Conservation (phyloP, 2,797 vertebrate genomes). For the Ibycter americanus region DNA sequence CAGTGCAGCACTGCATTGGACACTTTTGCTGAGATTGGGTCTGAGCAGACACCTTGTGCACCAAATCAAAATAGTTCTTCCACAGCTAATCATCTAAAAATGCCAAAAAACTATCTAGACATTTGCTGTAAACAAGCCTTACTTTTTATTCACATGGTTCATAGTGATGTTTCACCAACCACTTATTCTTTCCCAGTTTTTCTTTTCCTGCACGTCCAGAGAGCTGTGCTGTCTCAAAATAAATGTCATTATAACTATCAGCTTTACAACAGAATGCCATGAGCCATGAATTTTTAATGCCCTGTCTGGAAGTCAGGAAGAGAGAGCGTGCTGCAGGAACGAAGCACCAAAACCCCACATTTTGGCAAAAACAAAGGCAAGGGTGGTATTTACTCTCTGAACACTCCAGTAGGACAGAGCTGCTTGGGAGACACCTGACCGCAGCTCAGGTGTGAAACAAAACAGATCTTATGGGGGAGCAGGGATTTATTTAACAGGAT, state of each 20-base stretch:
- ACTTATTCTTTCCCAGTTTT: background rate
- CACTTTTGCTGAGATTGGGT: no score
- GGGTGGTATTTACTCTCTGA: background rate
- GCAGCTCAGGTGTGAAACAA: background rate
- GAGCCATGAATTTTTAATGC: background rate
- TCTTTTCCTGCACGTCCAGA: background rate
- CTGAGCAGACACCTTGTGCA: background rate
- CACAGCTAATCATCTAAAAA: background rate
- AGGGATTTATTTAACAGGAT: accelerated
- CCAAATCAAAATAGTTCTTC: background rate
- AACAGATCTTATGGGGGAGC: accelerated
- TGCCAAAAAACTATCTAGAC: background rate
- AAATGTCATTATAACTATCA: background rate
- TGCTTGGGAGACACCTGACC: background rate
- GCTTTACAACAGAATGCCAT: background rate
- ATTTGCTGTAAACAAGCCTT: background rate
- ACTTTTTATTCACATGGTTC: background rate
- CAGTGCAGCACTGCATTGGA: accelerated
- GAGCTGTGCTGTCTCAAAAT: background rate
- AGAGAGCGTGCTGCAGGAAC: background rate
- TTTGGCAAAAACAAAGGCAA: background rate
- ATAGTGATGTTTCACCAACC: background rate
- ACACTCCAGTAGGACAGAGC: background rate
- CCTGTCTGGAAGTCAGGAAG: background rate
- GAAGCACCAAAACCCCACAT: accelerated